A percentile compares a stretch with the other conserved stretches of the same genome.
These are phyloP conservation scores for Sebastes iracundus DNA, from an alignment of 2,797 vertebrate species.

Conservation along the genomic window DNA sequence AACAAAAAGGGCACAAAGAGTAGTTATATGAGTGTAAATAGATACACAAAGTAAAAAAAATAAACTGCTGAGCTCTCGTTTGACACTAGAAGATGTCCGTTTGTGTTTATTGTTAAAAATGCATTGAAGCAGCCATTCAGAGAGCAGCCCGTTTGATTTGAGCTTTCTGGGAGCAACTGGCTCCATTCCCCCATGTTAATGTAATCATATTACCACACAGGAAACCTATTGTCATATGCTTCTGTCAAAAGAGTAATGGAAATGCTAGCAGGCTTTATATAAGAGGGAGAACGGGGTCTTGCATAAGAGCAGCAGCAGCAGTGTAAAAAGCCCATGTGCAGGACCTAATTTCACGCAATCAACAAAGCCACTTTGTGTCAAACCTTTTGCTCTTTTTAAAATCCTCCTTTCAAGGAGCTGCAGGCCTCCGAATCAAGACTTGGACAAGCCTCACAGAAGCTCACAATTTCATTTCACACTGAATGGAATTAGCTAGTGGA, in stretches of 20 bases:
- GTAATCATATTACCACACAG: constrained; percentile 75
- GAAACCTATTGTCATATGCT: constrained; percentile 66
- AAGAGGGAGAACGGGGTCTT: constrained; percentile 54
- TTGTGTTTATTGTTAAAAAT: constrained; percentile 35
- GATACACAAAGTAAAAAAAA: neutral
- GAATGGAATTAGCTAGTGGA: constrained; percentile 73
- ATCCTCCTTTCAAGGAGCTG: constrained; percentile 72
- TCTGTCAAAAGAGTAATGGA: constrained; percentile 69
- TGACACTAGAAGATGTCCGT: neutral
- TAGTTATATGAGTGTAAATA: neutral
- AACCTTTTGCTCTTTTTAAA: constrained; percentile 71
- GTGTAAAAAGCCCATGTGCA: constrained; percentile 58
- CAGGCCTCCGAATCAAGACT: constrained; percentile 67
- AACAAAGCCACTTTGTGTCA: constrained; percentile 80
- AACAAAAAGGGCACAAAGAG: neutral
- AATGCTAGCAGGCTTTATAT: constrained; percentile 63
- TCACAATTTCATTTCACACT: constrained; percentile 79
- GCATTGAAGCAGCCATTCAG: constrained; percentile 15
- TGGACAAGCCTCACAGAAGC: constrained; percentile 70
- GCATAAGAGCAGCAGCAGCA: constrained; percentile 42
- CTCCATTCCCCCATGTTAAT: constrained; percentile 62
- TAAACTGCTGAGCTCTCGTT: neutral
- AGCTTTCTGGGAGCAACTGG: constrained; percentile 42
- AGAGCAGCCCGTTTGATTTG: constrained; percentile 37
- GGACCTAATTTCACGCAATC: constrained; percentile 78